Evolutionary conservation across 2,888 invertebrate species (phyloP).

Genomic region (Platycnemis pennipes): DNA sequence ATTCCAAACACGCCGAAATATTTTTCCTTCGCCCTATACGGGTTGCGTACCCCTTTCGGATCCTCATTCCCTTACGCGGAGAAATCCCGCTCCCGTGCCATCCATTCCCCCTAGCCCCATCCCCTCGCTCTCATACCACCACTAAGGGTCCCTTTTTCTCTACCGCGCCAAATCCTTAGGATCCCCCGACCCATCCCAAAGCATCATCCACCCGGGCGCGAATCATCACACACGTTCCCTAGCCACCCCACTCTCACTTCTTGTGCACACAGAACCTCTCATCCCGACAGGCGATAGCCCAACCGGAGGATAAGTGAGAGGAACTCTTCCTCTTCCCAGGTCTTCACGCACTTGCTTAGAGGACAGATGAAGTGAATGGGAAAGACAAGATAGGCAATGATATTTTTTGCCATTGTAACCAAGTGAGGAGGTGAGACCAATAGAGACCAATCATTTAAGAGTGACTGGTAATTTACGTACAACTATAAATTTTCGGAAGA

Average conservation of each 20-base stretch:
- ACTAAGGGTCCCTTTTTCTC: background rate
- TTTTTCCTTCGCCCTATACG: background rate
- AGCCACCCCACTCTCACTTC: background rate
- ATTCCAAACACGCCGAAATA: conserved; percentile 43
- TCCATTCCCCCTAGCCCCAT: background rate
- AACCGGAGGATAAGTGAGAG: background rate
- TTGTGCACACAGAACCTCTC: background rate
- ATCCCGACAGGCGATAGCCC: background rate
- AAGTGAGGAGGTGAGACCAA: too few relatives aligned
- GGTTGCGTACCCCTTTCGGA: background rate
- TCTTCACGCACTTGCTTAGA: background rate
- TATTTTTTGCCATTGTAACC: too few relatives aligned
- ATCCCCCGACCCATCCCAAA: background rate
- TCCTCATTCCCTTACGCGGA: background rate
- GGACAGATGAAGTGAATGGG: too few relatives aligned
- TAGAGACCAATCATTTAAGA: too few relatives aligned
- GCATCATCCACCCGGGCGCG: background rate
- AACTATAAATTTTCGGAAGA: too few relatives aligned
- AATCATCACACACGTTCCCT: background rate
- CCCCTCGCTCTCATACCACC: background rate
- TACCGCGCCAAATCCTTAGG: background rate
- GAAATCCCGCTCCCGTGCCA: background rate
- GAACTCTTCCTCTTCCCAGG: background rate
- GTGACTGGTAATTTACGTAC: too few relatives aligned
- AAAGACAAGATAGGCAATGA: too few relatives aligned